These are phyloP conservation scores for Tragelaphus strepsiceros DNA, from an alignment of 2,113 vertebrate genomes.

Conservation along the genomic window DNA sequence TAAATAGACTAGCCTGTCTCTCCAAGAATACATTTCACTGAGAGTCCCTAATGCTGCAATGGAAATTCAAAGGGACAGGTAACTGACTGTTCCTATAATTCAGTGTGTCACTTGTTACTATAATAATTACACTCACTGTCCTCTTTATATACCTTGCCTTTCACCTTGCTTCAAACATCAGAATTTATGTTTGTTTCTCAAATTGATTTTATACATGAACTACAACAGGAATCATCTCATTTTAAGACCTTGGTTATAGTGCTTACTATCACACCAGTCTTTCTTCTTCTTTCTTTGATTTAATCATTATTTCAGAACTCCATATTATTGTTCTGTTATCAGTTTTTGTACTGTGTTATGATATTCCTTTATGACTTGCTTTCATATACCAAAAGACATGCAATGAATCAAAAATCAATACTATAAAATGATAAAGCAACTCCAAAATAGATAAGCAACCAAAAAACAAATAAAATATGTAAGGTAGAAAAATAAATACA, in stretches of 20 bases:
- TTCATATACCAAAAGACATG: constrained; percentile 25
- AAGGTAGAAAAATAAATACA: constrained; percentile 20
- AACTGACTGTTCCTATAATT: constrained; percentile 40
- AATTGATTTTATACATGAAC: not conserved
- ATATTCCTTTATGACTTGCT: constrained; percentile 48
- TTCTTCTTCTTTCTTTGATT: constrained; percentile 29
- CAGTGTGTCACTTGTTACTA: constrained; percentile 37
- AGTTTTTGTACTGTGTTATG: constrained; percentile 35
- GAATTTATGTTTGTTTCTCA: constrained; percentile 35
- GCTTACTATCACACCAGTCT: not conserved
- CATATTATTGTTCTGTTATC: constrained; percentile 41
- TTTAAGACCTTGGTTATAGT: not conserved
- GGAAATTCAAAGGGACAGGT: constrained; percentile 56
- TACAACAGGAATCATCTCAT: not conserved
- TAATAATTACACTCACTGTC: constrained; percentile 21
- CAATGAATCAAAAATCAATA: constrained; percentile 53
- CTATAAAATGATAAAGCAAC: constrained; percentile 38
- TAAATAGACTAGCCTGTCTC: not conserved
- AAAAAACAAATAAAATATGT: not conserved
- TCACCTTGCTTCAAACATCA: constrained; percentile 14
- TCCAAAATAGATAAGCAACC: constrained; percentile 37
- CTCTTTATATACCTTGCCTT: not conserved
- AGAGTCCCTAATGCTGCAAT: not conserved
- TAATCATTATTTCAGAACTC: constrained; percentile 21
- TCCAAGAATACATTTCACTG: constrained; percentile 38